phyloP scores from a whole-genome alignment of 2,888 invertebrate species.

The Opisthograptis luteolata region DNA sequence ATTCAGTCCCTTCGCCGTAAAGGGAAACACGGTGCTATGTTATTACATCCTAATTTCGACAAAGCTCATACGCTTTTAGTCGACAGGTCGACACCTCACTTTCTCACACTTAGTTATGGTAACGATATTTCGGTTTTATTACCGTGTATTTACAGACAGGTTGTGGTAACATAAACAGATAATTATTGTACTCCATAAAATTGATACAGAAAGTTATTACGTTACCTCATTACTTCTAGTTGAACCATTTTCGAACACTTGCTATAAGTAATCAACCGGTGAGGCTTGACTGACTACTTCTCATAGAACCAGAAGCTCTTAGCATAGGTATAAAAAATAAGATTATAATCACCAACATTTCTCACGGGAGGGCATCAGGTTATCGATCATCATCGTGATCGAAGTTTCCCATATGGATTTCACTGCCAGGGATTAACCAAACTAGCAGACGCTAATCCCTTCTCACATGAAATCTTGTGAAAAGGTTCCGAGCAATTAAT shows the following conservation, averaged over 20 bases:
- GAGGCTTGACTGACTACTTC: constrained; percentile 23
- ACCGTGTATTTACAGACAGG: constrained; percentile 53
- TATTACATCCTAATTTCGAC: constrained; percentile 67
- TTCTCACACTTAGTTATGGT: constrained; percentile 61
- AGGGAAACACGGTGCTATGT: constrained; percentile 65
- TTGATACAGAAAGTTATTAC: constrained; percentile 42
- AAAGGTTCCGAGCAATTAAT: constrained; percentile 68
- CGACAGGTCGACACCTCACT: constrained; percentile 62
- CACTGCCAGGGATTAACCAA: constrained; percentile 68
- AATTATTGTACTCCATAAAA: constrained; percentile 41
- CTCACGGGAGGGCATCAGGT: constrained; percentile 46
- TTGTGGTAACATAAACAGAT: constrained; percentile 38
- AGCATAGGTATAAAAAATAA: constrained; percentile 38
- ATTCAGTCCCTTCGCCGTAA: constrained; percentile 64
- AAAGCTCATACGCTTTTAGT: constrained; percentile 64
- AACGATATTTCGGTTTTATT: constrained; percentile 57
- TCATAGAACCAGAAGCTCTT: constrained; percentile 35
- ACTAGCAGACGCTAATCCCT: constrained; percentile 72
- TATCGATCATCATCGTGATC: constrained; percentile 50
- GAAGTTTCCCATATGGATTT: constrained; percentile 60
- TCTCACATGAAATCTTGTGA: constrained; percentile 72
- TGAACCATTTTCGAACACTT: constrained; percentile 23
- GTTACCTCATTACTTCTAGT: constrained; percentile 28
- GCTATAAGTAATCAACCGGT: constrained; percentile 20
- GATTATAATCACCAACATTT: constrained; percentile 33